Base-by-base conservation (phyloP, 30 jellyfish, hydroid and myxozoan species). In the Nemopilema nomurai region DNA sequence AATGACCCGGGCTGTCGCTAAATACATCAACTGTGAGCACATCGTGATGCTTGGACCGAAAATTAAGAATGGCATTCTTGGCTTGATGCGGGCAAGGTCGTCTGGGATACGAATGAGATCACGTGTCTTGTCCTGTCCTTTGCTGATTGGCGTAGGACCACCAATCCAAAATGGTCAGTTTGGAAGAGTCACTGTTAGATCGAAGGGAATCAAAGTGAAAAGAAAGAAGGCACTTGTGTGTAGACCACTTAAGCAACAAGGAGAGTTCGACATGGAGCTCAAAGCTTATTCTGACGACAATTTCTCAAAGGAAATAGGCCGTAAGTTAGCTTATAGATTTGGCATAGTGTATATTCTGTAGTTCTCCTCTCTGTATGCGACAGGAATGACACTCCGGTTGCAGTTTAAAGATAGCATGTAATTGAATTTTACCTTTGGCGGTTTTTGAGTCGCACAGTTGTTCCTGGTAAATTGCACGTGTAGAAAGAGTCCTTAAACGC, bases 71-170 rank as follows among this genome's bases (percentile, higher is more conserved):
- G 97, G 91, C 20, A 71, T 89, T 27, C n/a, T 89, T 25, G 53
- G 86, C 18, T 9, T n/a, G 9, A 19, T 81, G 57, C 87, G 52
- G 41, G 92, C 91, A 20, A 51, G 26, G 28, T 73, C 89, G 9
- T 85, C 86, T 18, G 67, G 75, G 51, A 41, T 89, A 24, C 71
- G 89, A 9, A 67, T 81, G 89, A 49, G 76, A n/a, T 71, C 85
- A 1, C 97, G 92, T 22, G 84, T 73, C 27, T 50, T 31, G 76
- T 20, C 84, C 18, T 91, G 97, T 70, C 97, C 97, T 0, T 69
- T 88, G 88, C 32, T 80, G 28, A 68, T 91, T 9, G 97, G 97
- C 1, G 41, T 91, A 21, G 97, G 96, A 19, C 92, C 87, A 16
- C 93, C 83, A 28, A 51, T 80, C 26, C 25, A 71, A 63, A 49